Evolutionary conservation across 2,888 invertebrate genomes (phyloP), one percentile per base, ranked within the genome.

Genomic region (Brachypalpus laphriformis): DNA sequence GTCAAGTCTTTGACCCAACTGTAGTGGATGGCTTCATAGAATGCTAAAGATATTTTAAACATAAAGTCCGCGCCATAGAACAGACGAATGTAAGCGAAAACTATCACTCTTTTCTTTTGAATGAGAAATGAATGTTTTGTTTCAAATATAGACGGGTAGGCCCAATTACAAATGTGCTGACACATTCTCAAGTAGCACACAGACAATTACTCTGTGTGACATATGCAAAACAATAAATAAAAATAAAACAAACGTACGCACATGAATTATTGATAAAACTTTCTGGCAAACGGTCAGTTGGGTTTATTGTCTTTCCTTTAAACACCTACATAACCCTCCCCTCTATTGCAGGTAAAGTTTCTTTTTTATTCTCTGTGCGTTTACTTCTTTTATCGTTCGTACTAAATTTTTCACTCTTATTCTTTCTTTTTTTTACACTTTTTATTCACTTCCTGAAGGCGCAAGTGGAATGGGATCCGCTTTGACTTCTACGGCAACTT

Each of bases 1-100:
- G 59, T 54, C 31, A 57, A 56, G 70, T 77, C 70, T 77, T 63
- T 70, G 77, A 77, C 70, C 70, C 61, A 77, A 31, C 59, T 51
- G 22, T 40, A 51, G 11, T 8, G 7, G 16, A 47, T 20, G n/a
- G 11, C 8, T 25, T 4, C 25, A 25, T 25, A 25, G 25, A 4
- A 25, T 25, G n/a, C n/a, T n/a, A n/a, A n/a, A n/a, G n/a, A 54
- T 51, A 14, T 54, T 25, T 51, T 28, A 8, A 28, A 57, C 47
- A 57, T 37, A 65, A 34, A 75, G 18, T 3, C 45, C 45, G 45
- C 45, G 16, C 18, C 16, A 16, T 16, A 42, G 18, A 18, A n/a
- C 9, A 40, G 11, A n/a, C n/a, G n/a, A n/a, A n/a, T n/a, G n/a
- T n/a, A n/a, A n/a, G n/a, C n/a, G n/a, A 40, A 59, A 34, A 40